Conservation (phyloP, 2,888 invertebrate species). For the Mechanitis messenoides region DNA sequence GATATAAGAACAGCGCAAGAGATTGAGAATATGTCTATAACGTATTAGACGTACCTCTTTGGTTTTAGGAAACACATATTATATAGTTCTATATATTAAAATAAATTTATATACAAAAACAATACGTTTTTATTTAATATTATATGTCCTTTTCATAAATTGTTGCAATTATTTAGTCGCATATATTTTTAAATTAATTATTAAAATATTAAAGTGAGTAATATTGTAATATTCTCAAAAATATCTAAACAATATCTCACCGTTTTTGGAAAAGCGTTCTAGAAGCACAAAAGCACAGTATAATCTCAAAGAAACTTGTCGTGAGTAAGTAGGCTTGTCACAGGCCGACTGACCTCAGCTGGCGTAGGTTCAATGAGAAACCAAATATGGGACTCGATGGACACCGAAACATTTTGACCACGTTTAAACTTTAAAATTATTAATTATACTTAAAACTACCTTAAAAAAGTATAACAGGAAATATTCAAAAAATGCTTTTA, state of each 20-base stretch:
- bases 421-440: constrained; percentile 34
- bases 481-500: too few relatives aligned
- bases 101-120: too few relatives aligned
- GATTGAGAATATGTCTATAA: too few relatives aligned
- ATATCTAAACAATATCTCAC: background rate
- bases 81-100: too few relatives aligned
- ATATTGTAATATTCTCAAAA: background rate
- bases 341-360: constrained; percentile 34
- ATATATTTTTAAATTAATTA: too few relatives aligned
- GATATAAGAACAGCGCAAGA: too few relatives aligned
- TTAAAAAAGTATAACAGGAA: background rate
- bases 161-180: too few relatives aligned
- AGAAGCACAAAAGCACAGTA: constrained; percentile 18
- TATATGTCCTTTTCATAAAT: too few relatives aligned
- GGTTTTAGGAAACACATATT: too few relatives aligned
- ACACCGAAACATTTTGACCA: constrained; percentile 51
- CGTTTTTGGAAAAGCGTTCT: constrained; percentile 12
- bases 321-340: constrained; percentile 24
- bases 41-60: too few relatives aligned
- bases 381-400: constrained; percentile 56
- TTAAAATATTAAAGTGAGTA: background rate
- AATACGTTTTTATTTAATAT: too few relatives aligned
- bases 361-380: constrained; percentile 61
- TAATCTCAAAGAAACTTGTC: constrained; percentile 22
- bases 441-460: constrained; percentile 15